A percentile compares a stretch with the other conserved stretches of the same genome.
Evolutionary conservation across 2,888 invertebrate species (phyloP).

Genomic region (Pandemis cinnamomeana): DNA sequence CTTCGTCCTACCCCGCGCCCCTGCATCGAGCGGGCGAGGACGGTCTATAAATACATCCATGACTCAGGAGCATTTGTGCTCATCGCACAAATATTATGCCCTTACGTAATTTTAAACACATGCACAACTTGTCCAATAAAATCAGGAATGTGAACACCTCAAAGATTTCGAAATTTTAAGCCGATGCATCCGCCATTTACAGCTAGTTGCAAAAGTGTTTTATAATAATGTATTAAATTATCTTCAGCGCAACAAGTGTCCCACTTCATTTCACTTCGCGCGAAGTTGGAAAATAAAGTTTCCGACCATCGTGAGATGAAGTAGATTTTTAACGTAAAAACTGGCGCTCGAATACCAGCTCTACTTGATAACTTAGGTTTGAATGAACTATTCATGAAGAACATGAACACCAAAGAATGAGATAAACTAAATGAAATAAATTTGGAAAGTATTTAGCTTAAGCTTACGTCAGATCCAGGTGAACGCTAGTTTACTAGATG

Average conservation of each 20-base stretch:
- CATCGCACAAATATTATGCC: too few species aligned
- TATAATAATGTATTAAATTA: slow-evolving; percentile 7
- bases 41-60: too few species aligned
- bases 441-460: too few species aligned
- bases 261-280: slow-evolving; percentile 7
- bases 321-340: slow-evolving; percentile 8
- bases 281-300: slow-evolving; percentile 5
- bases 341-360: neutral
- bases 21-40: too few species aligned
- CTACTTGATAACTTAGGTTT: neutral
- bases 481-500: too few species aligned
- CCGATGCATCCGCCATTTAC: neutral
- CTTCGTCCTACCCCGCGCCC: too few species aligned
- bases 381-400: neutral
- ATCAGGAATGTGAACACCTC: neutral
- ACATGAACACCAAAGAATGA: neutral
- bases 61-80: too few species aligned
- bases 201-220: neutral
- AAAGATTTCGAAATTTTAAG: neutral
- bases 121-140: too few species aligned
- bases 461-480: too few species aligned
- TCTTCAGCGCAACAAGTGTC: slow-evolving; percentile 7
- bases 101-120: too few species aligned
- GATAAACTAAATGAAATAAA: neutral
- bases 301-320: neutral